Percentiles rank a stretch among this genome's conserved stretches.
Evolutionary conservation across 1,140 invertebrate genomes (phyloP).

Genomic region (Drosophila baimaii): DNA sequence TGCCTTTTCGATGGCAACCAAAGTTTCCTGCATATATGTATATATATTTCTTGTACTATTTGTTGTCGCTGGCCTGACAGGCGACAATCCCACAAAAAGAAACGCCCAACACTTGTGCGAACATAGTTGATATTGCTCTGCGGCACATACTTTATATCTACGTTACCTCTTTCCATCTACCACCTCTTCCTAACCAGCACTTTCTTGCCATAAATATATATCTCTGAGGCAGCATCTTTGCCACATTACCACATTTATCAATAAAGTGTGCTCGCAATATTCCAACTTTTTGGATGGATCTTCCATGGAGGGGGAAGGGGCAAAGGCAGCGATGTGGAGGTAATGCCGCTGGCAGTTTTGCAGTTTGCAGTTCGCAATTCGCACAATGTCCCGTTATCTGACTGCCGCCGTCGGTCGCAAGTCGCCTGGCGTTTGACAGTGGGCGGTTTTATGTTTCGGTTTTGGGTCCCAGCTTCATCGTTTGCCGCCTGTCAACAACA

Average conservation of each 20-base stretch:
- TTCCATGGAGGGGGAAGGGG: neutral
- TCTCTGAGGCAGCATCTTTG: slow-evolving; percentile 48
- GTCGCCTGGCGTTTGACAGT: slow-evolving; percentile 59
- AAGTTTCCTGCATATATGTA: slow-evolving; percentile 32
- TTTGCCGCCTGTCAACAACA: slow-evolving; percentile 69
- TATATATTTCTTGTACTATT: slow-evolving; percentile 23
- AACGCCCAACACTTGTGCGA: slow-evolving; percentile 44
- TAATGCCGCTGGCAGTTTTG: slow-evolving; percentile 43
- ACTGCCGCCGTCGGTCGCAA: slow-evolving; percentile 2
- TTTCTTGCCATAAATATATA: slow-evolving; percentile 15
- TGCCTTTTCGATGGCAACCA: slow-evolving; percentile 38
- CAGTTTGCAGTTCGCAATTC: slow-evolving; percentile 59
- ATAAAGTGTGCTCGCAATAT: slow-evolving; percentile 62
- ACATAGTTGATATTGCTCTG: slow-evolving; percentile 54
- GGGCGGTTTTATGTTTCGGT: slow-evolving; percentile 76
- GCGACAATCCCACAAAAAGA: slow-evolving; percentile 35
- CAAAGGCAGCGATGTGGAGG: slow-evolving; percentile 3
- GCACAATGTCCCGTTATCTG: slow-evolving; percentile 72
- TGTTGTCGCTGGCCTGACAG: slow-evolving; percentile 30
- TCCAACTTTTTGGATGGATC: slow-evolving; percentile 22
- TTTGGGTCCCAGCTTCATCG: slow-evolving; percentile 54
- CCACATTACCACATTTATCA: slow-evolving; percentile 72
- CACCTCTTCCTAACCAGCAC: slow-evolving; percentile 5
- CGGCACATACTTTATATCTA: slow-evolving; percentile 13
- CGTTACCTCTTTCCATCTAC: neutral